Evolutionary conservation across 2,888 invertebrate genomes (phyloP), one percentile per base, ranked within the genome.

Genomic region (Trileptium ribeirensis): DNA sequence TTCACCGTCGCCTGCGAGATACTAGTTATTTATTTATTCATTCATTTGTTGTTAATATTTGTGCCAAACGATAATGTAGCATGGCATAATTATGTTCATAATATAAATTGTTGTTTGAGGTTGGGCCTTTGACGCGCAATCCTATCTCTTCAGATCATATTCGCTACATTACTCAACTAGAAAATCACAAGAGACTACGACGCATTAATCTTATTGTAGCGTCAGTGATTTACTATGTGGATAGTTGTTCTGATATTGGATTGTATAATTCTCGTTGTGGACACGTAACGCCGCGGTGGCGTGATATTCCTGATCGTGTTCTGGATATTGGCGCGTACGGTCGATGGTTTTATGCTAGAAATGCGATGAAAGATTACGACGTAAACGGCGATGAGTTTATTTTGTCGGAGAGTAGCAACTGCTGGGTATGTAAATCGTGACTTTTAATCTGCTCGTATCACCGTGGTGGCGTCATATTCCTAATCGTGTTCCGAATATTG

Each of bases 281-380:
- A 36, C n/a, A n/a, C 2, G n/a, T 77, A 8, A 77, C 33, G n/a
- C 77, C 77, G 38, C 15, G 38, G 8, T 77, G 77, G 77, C 2
- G 77, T 3, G 77, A 77, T 33, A 36, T 77, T 8, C 33, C 8
- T 77, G 15, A 29, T n/a, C 33, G 77, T 8, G 33, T 80, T 24
- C n/a, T 78, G 70, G 80, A 80, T 70, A 31, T 80, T 2, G 80
- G 80, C 39, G 37, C 39, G 8, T 80, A 15, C 39, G 80, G 74
- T 8, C 74, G 75, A n/a, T 80, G 80, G 80, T 37, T 3, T 1
- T 31, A 15, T 36, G 29, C 38, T 38, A n/a, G 36, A 24, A 8
- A 31, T 24, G 15, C 33, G 1, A 75, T 80, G 34, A n/a, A 1
- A 15, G 24, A 79, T 8, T 80, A 79, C 36, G 80, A 80, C 31